phyloP scores from a whole-genome alignment of 2,113 vertebrate genomes.

The Bufo bufo region DNA sequence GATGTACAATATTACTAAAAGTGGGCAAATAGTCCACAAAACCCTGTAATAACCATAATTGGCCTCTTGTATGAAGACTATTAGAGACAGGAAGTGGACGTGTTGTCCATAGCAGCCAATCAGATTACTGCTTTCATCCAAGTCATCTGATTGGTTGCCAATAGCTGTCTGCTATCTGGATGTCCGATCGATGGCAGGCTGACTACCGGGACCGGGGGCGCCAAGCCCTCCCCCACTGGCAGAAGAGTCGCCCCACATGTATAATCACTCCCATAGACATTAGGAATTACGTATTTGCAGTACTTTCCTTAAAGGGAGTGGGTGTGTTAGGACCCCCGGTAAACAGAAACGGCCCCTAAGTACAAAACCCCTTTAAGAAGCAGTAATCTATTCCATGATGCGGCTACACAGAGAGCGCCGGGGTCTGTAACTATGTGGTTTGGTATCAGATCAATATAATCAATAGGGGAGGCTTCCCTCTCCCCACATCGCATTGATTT shows the following conservation, averaged over 20 bases:
- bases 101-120: neutral
- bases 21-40: neutral
- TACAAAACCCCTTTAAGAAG: neutral
- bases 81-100: neutral
- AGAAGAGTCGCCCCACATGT: neutral
- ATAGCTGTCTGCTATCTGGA: neutral
- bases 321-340: neutral
- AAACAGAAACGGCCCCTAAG: neutral
- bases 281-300: neutral
- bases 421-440: conserved; percentile 76
- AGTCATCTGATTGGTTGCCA: neutral
- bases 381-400: neutral
- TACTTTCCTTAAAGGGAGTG: neutral
- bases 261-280: neutral
- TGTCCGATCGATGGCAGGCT: no score
- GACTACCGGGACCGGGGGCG: neutral
- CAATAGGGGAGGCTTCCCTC: conserved; percentile 81
- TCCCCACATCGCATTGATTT: conserved; percentile 72
- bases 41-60: neutral
- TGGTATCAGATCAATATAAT: conserved; percentile 85
- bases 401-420: neutral
- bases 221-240: neutral
- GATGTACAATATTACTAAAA: no score
- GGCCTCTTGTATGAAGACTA: neutral
- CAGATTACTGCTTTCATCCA: neutral